These are phyloP conservation scores for Pithys albifrons DNA, from an alignment of 2,113 vertebrate species.

Conservation along the genomic window DNA sequence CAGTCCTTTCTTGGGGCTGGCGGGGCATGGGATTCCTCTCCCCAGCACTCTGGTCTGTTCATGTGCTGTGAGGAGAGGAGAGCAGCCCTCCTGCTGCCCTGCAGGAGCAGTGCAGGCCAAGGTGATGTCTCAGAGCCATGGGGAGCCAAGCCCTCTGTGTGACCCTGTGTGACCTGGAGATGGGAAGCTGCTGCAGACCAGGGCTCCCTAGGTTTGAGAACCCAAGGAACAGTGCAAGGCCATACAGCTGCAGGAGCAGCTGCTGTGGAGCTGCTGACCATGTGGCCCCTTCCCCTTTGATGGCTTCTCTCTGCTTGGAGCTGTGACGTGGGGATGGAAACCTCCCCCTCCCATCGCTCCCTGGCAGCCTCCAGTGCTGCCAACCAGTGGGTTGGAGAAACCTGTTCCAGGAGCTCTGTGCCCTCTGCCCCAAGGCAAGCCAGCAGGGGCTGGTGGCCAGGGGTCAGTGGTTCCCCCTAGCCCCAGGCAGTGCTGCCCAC, in stretches of 20 bases:
- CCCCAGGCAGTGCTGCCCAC: background rate
- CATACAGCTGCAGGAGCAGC: background rate
- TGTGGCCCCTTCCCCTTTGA: too few relatives aligned
- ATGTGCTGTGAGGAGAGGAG: background rate
- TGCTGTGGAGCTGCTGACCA: fast-evolving
- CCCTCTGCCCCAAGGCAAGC: fast-evolving
- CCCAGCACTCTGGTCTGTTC: background rate
- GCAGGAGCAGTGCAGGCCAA: background rate
- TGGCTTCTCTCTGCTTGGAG: background rate
- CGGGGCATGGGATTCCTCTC: background rate
- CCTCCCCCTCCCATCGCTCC: background rate
- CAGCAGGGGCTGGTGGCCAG: background rate
- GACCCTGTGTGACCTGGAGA: background rate
- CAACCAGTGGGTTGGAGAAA: background rate
- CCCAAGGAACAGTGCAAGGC: fast-evolving
- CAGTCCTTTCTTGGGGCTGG: background rate
- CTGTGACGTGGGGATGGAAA: background rate
- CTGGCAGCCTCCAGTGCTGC: background rate
- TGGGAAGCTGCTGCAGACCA: background rate
- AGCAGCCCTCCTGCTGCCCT: background rate
- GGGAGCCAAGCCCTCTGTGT: background rate
- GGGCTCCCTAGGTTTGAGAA: background rate
- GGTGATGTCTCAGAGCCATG: background rate
- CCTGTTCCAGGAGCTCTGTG: fast-evolving
- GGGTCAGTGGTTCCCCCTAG: background rate